Conservation (phyloP, 2,113 vertebrate species). For the Gallinago undulata region DNA sequence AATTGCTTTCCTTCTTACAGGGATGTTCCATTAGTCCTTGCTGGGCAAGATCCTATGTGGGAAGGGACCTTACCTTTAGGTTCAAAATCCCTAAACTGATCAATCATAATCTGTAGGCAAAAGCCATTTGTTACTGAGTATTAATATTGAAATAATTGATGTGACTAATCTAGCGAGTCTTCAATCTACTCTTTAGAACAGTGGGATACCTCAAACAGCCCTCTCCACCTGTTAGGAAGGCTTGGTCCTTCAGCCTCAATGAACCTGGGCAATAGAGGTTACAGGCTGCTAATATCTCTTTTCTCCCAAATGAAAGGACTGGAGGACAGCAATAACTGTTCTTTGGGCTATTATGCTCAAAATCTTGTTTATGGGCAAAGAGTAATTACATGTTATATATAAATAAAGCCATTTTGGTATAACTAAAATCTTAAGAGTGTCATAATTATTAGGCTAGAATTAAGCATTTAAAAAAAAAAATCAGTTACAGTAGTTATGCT, state of each 20-base stretch:
- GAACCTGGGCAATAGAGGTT: background rate
- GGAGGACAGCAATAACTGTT: background rate
- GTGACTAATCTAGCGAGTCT: background rate
- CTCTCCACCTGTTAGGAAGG: background rate
- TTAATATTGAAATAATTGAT: constrained; percentile 1
- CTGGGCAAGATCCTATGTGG: background rate
- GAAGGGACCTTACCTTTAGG: background rate
- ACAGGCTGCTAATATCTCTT: background rate
- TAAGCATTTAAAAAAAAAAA: background rate
- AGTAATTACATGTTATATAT: background rate
- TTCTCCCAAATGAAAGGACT: background rate
- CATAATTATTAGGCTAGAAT: background rate
- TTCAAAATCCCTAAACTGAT: background rate
- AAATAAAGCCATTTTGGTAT: background rate
- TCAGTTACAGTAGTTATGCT: background rate
- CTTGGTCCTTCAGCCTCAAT: background rate
- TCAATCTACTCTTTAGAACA: background rate
- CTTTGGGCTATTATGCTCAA: background rate
- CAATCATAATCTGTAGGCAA: background rate
- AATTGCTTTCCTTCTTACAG: background rate
- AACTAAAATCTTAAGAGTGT: background rate
- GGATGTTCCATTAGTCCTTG: background rate
- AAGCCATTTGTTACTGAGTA: background rate
- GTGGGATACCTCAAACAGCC: background rate
- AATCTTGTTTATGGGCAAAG: background rate